Conservation (phyloP, 2,888 invertebrate genomes). For the Caenorhabditis sinica region DNA sequence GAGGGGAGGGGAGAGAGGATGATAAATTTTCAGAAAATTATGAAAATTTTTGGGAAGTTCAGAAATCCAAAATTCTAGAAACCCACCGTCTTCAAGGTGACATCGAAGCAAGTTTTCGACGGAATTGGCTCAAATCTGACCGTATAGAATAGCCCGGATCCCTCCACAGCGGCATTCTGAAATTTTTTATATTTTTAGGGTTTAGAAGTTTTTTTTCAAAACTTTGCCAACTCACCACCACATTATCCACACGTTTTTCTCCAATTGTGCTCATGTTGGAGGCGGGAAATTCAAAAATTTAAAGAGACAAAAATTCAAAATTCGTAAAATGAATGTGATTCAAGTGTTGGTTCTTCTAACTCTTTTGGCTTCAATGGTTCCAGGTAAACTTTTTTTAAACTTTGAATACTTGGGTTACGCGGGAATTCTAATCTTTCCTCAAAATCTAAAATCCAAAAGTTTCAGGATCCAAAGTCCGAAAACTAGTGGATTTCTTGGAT, state of each 20-base stretch:
- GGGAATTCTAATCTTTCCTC: not conserved
- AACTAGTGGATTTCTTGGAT: constrained; percentile 61
- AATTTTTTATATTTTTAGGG: not conserved
- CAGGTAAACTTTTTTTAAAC: not conserved
- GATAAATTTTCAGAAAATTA: not conserved
- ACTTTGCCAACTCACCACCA: constrained; percentile 48
- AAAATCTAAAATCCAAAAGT: not conserved
- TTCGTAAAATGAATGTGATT: constrained; percentile 49
- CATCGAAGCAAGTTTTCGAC: constrained; percentile 66
- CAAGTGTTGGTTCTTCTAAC: not conserved
- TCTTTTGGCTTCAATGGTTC: not conserved
- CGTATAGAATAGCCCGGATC: constrained; percentile 50
- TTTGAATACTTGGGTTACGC: constrained; percentile 1
- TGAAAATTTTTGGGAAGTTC: constrained; percentile 19
- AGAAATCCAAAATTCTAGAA: not conserved
- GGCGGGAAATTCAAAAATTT: too few relatives aligned
- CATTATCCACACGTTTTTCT: constrained; percentile 27
- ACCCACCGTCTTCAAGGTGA: constrained; percentile 51
- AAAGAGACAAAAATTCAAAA: constrained; percentile 4
- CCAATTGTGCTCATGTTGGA: not conserved
- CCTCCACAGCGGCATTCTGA: constrained; percentile 45
- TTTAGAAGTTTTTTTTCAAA: not conserved
- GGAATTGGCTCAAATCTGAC: constrained; percentile 55
- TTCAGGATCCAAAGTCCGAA: constrained; percentile 52
- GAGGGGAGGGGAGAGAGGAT: not conserved